Evolutionary conservation across 2,888 invertebrate species (phyloP).

Genomic region (Sphaerophoria rueppellii): DNA sequence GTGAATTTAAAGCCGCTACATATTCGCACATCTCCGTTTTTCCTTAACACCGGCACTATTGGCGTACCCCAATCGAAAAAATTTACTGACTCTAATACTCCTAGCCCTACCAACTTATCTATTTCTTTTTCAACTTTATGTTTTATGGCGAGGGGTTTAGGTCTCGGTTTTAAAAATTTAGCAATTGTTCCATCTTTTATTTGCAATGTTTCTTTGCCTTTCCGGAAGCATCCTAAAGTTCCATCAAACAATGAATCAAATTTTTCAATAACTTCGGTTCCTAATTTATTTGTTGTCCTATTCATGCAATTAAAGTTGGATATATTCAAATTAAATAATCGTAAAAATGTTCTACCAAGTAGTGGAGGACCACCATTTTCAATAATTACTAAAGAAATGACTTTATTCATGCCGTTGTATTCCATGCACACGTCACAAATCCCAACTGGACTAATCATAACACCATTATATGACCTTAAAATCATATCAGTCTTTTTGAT

Average conservation of each 20-base stretch:
- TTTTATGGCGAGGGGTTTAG: not conserved
- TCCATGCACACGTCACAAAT: constrained; percentile 38
- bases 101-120: constrained; percentile 10
- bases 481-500: constrained; percentile 24
- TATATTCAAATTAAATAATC: constrained; percentile 2
- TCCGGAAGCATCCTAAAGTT: not conserved
- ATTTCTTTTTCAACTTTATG: constrained; percentile 32
- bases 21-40: constrained; percentile 13
- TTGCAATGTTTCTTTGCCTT: not conserved
- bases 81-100: constrained; percentile 11
- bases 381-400: not conserved
- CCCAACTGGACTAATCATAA: constrained; percentile 37
- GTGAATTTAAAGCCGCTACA: constrained; percentile 39
- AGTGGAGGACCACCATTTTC: constrained; percentile 9
- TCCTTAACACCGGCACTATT: constrained; percentile 41
- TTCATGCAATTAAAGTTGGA: not conserved
- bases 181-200: constrained; percentile 2
- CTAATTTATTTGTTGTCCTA: not conserved
- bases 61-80: constrained; percentile 46
- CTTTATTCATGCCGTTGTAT: constrained; percentile 20
- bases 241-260: constrained; percentile 2
- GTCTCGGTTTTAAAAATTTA: constrained; percentile 5
- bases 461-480: constrained; percentile 53
- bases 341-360: constrained; percentile 1
- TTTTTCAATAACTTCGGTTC: not conserved